Evolutionary conservation across 2,113 vertebrate species (phyloP).

Genomic region (Zapus hudsonius): DNA sequence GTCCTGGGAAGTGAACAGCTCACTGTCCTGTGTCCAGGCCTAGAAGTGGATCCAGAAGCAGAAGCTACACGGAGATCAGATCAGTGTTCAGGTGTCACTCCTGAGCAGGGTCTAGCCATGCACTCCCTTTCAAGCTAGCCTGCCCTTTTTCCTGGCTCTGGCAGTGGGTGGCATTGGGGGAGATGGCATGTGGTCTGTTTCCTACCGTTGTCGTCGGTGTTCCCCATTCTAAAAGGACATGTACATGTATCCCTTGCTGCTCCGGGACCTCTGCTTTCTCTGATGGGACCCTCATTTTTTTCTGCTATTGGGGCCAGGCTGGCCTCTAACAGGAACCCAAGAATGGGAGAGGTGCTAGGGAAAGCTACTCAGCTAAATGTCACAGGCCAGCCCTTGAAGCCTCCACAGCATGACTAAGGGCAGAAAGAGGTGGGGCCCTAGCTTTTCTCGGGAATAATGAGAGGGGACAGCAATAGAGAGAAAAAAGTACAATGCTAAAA

Average conservation of each 20-base stretch:
- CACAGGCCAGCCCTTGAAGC: background rate
- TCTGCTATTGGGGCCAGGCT: background rate
- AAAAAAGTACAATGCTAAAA: background rate
- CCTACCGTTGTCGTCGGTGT: accelerated
- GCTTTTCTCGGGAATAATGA: background rate
- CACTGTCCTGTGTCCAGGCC: background rate
- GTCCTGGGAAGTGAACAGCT: accelerated
- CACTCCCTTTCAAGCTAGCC: background rate
- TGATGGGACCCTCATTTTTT: no score
- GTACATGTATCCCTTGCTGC: accelerated
- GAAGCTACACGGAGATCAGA: accelerated
- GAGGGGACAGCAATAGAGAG: background rate
- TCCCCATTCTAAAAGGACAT: accelerated
- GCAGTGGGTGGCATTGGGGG: background rate
- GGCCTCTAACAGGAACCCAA: background rate
- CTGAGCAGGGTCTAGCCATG: background rate
- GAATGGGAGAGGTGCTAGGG: background rate
- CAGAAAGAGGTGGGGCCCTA: background rate
- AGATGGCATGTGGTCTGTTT: background rate
- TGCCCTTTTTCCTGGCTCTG: background rate
- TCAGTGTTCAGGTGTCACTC: background rate
- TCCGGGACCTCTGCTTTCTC: no score
- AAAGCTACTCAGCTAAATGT: no score
- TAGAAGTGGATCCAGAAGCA: background rate
- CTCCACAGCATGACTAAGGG: accelerated